Evolutionary conservation across 2,888 invertebrate genomes (phyloP).

Genomic region (Eulithis testata): DNA sequence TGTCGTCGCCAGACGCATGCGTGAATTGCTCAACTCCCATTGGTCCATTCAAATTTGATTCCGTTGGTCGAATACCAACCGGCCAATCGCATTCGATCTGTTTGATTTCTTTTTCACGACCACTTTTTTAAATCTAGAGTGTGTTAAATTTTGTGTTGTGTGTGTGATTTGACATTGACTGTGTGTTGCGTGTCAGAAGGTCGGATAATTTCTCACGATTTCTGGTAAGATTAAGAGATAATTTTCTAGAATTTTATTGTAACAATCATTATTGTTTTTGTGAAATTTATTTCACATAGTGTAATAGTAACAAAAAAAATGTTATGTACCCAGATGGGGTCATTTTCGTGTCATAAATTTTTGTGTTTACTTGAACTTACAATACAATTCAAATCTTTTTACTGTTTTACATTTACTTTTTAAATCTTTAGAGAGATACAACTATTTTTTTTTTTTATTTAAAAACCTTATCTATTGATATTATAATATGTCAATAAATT

Average conservation of each 20-base stretch:
- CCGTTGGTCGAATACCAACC: constrained; percentile 61
- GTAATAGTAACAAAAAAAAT: constrained; percentile 34
- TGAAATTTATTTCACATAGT: constrained; percentile 44
- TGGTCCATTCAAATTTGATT: constrained; percentile 71
- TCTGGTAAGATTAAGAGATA: constrained; percentile 66
- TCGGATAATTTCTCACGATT: constrained; percentile 75
- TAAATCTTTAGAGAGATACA: too few species aligned
- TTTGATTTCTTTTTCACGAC: constrained; percentile 74
- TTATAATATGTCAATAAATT: constrained; percentile 3
- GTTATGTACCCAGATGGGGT: constrained; percentile 36
- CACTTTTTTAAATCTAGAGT: constrained; percentile 65
- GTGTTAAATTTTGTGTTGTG: constrained; percentile 73
- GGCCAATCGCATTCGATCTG: constrained; percentile 74
- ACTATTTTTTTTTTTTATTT: too few species aligned
- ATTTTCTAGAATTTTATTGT: constrained; percentile 51
- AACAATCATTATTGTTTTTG: constrained; percentile 47
- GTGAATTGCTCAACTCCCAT: constrained; percentile 49
- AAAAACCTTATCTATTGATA: too few species aligned
- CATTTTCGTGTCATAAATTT: constrained; percentile 37
- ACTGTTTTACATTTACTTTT: too few species aligned
- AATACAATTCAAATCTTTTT: too few species aligned
- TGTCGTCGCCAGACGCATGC: constrained; percentile 66
- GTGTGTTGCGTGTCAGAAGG: constrained; percentile 50
- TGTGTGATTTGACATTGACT: constrained; percentile 68
- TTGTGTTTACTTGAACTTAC: constrained; percentile 34